These are phyloP conservation scores for Odontomachus brunneus DNA, from an alignment of 1,140 invertebrate species.

Conservation along the genomic window DNA sequence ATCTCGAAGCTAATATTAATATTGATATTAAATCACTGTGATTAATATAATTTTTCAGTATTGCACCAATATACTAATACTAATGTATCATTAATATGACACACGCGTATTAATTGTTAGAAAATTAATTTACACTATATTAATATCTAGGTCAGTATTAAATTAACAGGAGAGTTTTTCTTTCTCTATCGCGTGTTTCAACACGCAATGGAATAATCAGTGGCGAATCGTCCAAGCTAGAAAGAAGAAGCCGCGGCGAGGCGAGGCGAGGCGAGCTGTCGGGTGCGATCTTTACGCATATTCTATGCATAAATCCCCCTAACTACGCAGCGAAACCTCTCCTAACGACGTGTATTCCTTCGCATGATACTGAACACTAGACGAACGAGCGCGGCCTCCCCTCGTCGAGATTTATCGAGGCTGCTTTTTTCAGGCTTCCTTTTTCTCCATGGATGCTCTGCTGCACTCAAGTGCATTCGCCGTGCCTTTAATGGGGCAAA, in stretches of 20 bases:
- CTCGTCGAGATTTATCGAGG: conserved; percentile 71
- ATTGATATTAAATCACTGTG: too few species aligned
- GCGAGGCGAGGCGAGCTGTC: neutral
- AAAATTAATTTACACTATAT: too few species aligned
- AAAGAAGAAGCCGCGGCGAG: too few species aligned
- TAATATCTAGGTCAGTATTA: too few species aligned
- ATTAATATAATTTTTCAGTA: too few species aligned
- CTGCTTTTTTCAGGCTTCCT: conserved; percentile 68
- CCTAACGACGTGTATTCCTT: conserved; percentile 61
- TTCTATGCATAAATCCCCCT: conserved; percentile 48
- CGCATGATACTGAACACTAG: conserved; percentile 54
- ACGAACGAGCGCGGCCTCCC: conserved; percentile 2
- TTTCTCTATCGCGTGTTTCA: too few species aligned
- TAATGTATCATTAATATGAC: too few species aligned
- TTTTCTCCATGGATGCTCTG: conserved; percentile 56
- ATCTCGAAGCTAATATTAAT: too few species aligned
- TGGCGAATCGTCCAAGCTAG: neutral
- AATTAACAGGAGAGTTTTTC: too few species aligned
- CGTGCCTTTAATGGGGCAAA: conserved; percentile 71
- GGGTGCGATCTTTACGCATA: conserved; percentile 24
- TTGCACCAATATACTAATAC: too few species aligned
- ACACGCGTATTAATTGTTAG: too few species aligned
- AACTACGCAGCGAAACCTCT: conserved; percentile 47
- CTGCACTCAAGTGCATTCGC: conserved; percentile 62
- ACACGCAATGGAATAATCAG: too few species aligned